Evolutionary conservation across 2,888 invertebrate species (phyloP), one percentile per base, ranked within the genome.

Genomic region (Pocota personata): DNA sequence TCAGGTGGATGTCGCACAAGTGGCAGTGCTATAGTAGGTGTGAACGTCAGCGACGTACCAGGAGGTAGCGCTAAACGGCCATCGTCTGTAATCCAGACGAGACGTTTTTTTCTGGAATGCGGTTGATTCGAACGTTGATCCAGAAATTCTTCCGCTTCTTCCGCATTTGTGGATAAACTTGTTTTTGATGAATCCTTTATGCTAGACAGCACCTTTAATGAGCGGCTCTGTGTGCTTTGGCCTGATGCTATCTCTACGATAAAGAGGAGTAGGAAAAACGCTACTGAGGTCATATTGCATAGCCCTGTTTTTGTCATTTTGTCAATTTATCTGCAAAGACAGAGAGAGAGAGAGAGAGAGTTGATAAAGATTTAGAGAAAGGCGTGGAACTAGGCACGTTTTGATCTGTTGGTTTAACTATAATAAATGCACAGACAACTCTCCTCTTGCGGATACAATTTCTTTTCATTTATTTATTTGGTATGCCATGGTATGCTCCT

Each of bases 1-100:
- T 96, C 95, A 0, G 97, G 97, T 7, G 97, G 97, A 93, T 97
- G 96, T 89, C 97, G 93, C 3, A 97, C 96, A 89, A 97, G 95
- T 8, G 97, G 97, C 93, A 97, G 93, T 4, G 97, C 95, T 52
- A 97, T 92, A 4, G 97, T 96, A 8, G 97, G 97, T 3, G 96
- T 95, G 88, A 97, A 95, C 27, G 96, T 94, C 92, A 97, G 93
- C 2, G 95, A 94, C 0, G 97, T 97, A 50, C 97, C 97, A 0
- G 97, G 97, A 1, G 97, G 97, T 88, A 97, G 91, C 0, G 97
- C 97, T 89, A 97, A 92, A 5, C 97, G 93, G 1, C 97, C 97
- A 91, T 97, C 97, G 87, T 96, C 96, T 8, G 97, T 97, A 87
- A 97, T 95, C 97, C 97, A 97, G 50, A 97, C 93, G 88, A 97